Conservation (phyloP, 2,113 vertebrate species). For the Andinoacara biseriatus region DNA sequence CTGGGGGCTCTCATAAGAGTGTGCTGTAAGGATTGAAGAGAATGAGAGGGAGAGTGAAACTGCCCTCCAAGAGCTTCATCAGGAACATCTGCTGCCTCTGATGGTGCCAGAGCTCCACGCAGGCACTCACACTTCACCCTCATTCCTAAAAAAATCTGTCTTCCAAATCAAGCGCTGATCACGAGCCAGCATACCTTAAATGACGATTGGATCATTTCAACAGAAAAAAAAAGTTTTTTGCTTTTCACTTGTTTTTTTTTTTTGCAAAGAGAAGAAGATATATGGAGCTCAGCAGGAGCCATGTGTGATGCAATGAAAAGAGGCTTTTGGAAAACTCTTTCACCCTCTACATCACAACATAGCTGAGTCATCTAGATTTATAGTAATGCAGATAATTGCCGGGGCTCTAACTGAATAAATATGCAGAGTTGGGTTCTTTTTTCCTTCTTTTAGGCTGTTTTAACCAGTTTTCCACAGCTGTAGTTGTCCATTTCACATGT, state of each 20-base stretch:
- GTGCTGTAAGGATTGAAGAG: constrained; percentile 12
- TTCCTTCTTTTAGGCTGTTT: too few species aligned
- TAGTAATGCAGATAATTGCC: too few species aligned
- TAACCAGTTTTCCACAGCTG: too few species aligned
- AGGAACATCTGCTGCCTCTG: constrained; percentile 77
- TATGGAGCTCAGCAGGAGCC: constrained; percentile 17
- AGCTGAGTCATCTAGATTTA: too few species aligned
- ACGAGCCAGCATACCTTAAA: not conserved
- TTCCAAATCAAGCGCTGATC: not conserved
- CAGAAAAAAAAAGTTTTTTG: not conserved
- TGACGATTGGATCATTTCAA: constrained; percentile 18
- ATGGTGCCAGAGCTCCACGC: constrained; percentile 75
- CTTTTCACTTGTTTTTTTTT: too few species aligned
- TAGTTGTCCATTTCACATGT: too few species aligned
- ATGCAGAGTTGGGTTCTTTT: too few species aligned
- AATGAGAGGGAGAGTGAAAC: constrained; percentile 41
- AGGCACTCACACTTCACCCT: constrained; percentile 58
- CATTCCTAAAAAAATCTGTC: constrained; percentile 41
- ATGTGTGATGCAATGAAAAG: constrained; percentile 7
- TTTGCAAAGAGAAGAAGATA: constrained; percentile 8
- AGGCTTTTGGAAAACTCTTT: not conserved
- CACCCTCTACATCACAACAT: too few species aligned
- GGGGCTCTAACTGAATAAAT: too few species aligned
- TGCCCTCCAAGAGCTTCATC: constrained; percentile 73
- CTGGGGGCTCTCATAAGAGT: constrained; percentile 18